Conservation (phyloP, 2,797 vertebrate species). For the Micropoecilia bifurca region DNA sequence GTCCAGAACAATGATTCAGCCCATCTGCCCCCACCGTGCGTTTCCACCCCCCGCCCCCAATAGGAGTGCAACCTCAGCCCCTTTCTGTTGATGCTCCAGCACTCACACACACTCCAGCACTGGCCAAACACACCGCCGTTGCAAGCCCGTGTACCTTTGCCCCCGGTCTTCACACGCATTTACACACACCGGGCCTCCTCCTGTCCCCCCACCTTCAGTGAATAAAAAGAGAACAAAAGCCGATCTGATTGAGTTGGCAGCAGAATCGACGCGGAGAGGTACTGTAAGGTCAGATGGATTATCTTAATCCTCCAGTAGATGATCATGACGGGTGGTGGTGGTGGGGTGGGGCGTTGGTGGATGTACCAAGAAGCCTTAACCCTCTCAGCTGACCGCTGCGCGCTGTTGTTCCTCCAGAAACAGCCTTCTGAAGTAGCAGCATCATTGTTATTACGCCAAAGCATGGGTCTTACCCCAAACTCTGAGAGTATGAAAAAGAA, state of each 20-base stretch:
- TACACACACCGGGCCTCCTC: slow-evolving; percentile 57
- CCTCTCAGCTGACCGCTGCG: slow-evolving; percentile 41
- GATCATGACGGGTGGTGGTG: slow-evolving; percentile 59
- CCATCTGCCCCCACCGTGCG: slow-evolving; percentile 53
- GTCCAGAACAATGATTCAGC: slow-evolving; percentile 82
- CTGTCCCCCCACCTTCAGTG: slow-evolving; percentile 65
- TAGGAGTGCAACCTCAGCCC: slow-evolving; percentile 75
- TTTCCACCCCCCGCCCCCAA: slow-evolving; percentile 7
- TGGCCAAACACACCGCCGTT: slow-evolving; percentile 58
- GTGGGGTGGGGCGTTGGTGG: slow-evolving; percentile 15
- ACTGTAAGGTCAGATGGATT: slow-evolving; percentile 79
- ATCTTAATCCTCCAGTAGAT: slow-evolving; percentile 76
- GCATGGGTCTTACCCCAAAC: slow-evolving; percentile 35
- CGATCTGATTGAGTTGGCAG: slow-evolving; percentile 77
- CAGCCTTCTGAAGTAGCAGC: slow-evolving; percentile 41
- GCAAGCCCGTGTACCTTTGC: slow-evolving; percentile 27
- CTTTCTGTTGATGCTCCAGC: slow-evolving; percentile 64
- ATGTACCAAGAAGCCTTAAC: slow-evolving; percentile 67
- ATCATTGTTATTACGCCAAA: slow-evolving; percentile 19
- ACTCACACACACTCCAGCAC: slow-evolving; percentile 44
- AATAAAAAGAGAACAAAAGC: slow-evolving; percentile 68
- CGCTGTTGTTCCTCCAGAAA: slow-evolving; percentile 43
- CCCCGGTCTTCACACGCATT: slow-evolving; percentile 58
- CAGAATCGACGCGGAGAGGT: slow-evolving; percentile 66
- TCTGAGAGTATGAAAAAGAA: slow-evolving; percentile 34